phyloP scores from a whole-genome alignment of 2,113 vertebrate species.

The Brachionichthys hirsutus region DNA sequence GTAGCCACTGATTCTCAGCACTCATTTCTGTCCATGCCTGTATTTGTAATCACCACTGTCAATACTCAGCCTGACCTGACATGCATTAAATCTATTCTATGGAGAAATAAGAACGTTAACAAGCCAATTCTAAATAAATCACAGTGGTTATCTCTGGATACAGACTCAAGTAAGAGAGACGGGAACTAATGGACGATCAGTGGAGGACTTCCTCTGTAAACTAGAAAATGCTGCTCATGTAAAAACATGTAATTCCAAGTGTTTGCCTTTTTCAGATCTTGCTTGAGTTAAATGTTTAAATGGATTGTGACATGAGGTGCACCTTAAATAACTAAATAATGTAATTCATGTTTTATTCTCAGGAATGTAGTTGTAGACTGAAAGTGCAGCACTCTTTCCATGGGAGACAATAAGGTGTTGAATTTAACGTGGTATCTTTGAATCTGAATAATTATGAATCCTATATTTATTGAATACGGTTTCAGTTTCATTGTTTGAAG shows the following conservation, averaged over 20 bases:
- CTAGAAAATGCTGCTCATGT: not conserved
- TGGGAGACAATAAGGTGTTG: too few relatives aligned
- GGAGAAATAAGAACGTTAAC: not conserved
- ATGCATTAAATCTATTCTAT: not conserved
- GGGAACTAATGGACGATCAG: not conserved
- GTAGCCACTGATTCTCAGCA: not conserved
- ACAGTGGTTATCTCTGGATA: too few relatives aligned
- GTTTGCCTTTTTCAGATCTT: not conserved
- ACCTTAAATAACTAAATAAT: not conserved
- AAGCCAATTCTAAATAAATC: not conserved
- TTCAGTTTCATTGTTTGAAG: too few relatives aligned
- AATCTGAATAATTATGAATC: too few relatives aligned
- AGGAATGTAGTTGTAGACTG: too few relatives aligned
- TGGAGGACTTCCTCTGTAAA: not conserved
- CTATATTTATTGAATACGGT: too few relatives aligned
- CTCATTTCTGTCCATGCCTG: conserved; percentile 10
- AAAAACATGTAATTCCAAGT: not conserved
- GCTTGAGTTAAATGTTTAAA: not conserved
- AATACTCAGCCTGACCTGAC: too few relatives aligned
- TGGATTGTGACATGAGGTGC: too few relatives aligned
- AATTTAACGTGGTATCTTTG: too few relatives aligned
- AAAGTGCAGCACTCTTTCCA: too few relatives aligned
- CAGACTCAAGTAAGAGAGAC: not conserved
- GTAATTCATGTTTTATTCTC: too few relatives aligned
- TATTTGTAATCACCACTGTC: conserved; percentile 1